phyloP scores from a whole-genome alignment of 2,113 vertebrate genomes.

The Lepus timidus region DNA sequence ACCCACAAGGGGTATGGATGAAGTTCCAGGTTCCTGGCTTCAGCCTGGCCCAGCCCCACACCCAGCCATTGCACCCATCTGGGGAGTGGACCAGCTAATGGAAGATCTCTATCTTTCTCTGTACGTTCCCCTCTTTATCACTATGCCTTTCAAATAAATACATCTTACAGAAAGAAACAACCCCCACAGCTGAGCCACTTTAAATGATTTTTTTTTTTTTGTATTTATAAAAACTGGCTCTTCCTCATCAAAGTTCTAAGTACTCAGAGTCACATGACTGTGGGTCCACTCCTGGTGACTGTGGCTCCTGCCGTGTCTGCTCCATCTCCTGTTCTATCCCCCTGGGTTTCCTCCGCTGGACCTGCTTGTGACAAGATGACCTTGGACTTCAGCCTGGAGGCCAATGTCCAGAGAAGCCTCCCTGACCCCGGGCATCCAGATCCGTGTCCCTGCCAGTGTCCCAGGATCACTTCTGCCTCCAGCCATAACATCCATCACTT shows the following conservation, averaged over 20 bases:
- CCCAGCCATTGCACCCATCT: too few species aligned
- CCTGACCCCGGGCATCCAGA: too few species aligned
- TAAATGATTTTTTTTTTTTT: background rate
- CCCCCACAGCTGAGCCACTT: background rate
- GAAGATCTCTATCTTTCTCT: too few species aligned
- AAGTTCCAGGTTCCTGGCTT: too few species aligned
- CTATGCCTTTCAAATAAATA: too few species aligned
- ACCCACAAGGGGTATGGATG: too few species aligned
- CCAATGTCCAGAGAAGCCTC: background rate
- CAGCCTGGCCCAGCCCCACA: too few species aligned
- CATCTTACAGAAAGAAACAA: background rate
- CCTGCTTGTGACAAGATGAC: background rate
- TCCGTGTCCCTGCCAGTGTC: rapidly evolving
- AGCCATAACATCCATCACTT: rapidly evolving
- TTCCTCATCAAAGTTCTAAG: background rate
- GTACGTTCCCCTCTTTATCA: too few species aligned
- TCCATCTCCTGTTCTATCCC: rapidly evolving
- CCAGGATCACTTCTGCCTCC: background rate
- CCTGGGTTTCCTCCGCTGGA: rapidly evolving
- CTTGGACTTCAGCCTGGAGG: background rate
- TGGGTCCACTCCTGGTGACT: background rate
- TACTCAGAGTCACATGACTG: background rate
- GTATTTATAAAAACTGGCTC: background rate
- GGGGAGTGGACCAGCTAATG: too few species aligned
- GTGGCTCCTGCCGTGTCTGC: rapidly evolving